Conservation (phyloP, 2,797 vertebrate species). For the Muscicapa comitata region DNA sequence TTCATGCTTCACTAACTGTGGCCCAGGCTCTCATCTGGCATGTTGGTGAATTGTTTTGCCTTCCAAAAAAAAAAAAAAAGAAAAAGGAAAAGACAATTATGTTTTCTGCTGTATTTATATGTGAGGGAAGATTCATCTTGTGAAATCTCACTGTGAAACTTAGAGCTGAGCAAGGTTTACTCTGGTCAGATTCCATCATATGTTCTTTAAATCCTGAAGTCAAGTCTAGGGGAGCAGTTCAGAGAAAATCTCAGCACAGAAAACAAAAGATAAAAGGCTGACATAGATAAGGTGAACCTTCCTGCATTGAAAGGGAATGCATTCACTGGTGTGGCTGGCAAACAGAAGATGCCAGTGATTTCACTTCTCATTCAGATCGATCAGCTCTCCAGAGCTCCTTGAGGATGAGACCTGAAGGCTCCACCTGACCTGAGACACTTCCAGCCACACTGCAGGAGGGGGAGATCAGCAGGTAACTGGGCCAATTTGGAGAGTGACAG, state of each 20-base stretch:
- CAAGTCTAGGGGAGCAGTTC: neutral
- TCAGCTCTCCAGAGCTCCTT: neutral
- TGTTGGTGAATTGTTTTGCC: neutral
- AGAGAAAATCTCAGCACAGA: neutral
- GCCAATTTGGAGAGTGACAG: neutral
- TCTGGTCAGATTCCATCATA: neutral
- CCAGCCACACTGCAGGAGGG: rapidly evolving
- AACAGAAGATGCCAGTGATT: neutral
- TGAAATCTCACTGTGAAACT: neutral
- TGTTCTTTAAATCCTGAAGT: neutral
- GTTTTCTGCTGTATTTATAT: neutral
- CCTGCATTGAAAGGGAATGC: neutral
- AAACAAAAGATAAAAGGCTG: neutral
- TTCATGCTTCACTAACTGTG: neutral
- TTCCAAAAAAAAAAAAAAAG: too few relatives aligned
- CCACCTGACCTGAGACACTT: neutral
- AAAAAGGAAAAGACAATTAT: rapidly evolving
- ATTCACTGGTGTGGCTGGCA: neutral
- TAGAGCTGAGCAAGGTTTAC: neutral
- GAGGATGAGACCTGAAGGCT: neutral
- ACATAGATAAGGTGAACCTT: neutral
- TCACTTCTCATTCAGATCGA: neutral
- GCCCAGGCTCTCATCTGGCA: neutral
- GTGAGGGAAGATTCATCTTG: neutral
- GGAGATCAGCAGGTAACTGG: neutral